Conservation (phyloP, 1,140 invertebrate genomes). For the Ceratina calcarata region DNA sequence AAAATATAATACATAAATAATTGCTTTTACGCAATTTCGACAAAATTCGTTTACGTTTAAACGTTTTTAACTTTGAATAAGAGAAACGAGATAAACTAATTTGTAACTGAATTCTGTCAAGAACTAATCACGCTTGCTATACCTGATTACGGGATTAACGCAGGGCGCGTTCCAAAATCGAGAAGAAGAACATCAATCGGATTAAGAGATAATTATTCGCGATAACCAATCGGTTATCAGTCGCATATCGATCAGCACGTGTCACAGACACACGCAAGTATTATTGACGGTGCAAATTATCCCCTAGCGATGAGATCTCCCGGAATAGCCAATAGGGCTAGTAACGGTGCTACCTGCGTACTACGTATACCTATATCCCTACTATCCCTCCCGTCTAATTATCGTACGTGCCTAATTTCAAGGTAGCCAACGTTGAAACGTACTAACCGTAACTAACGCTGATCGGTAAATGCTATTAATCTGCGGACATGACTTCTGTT, state of each 20-base stretch:
- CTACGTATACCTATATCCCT: too few species aligned
- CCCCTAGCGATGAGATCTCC: conserved; percentile 50
- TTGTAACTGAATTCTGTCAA: not conserved
- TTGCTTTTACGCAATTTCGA: not conserved
- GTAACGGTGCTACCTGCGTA: conserved; percentile 6
- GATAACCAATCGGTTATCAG: conserved; percentile 14
- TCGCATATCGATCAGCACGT: conserved; percentile 17
- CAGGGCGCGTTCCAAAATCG: not conserved
- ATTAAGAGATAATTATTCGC: not conserved
- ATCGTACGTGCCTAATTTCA: conserved; percentile 67
- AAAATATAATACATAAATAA: too few species aligned
- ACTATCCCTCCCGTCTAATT: conserved; percentile 54
- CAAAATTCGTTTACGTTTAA: not conserved
- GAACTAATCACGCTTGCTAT: not conserved
- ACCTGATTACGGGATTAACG: not conserved
- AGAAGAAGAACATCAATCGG: not conserved
- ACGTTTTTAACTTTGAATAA: not conserved
- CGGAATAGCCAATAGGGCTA: conserved; percentile 51
- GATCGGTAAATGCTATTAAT: conserved; percentile 68
- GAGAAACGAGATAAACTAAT: not conserved
- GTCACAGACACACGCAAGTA: conserved; percentile 31
- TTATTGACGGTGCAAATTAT: conserved; percentile 64
- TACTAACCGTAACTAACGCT: conserved; percentile 66
- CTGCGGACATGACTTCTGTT: conserved; percentile 57
- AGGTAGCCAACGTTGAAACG: conserved; percentile 58